Conservation (phyloP, 2,797 vertebrate genomes). For the Saxicola maurus region DNA sequence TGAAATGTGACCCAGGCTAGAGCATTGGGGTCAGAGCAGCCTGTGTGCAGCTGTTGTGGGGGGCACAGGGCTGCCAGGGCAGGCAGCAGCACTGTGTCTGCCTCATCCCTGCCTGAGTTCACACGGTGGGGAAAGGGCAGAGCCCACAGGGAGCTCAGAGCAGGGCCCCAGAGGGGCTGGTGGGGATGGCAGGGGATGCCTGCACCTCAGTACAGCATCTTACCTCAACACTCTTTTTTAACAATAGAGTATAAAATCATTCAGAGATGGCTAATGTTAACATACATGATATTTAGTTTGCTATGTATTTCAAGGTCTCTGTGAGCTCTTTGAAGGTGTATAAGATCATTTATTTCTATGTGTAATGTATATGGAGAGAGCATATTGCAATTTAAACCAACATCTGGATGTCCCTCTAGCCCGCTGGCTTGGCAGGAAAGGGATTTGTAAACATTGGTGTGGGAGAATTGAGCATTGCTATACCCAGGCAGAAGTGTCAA, state of each 20-base stretch:
- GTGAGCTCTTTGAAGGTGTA: neutral
- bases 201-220: neutral
- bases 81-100: neutral
- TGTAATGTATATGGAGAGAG: neutral
- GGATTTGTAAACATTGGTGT: neutral
- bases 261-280: neutral
- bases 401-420: neutral
- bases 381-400: neutral
- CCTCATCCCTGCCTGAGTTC: neutral
- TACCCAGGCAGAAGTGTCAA: neutral
- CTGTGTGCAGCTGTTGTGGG: neutral
- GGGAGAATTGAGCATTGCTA: neutral
- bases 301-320: neutral
- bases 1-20: rapidly evolving
- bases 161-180: neutral
- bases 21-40: neutral
- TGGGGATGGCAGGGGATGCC: neutral
- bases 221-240: neutral
- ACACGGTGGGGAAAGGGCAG: neutral
- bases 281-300: neutral
- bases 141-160: neutral
- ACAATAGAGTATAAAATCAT: neutral
- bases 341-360: neutral
- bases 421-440: neutral
- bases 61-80: neutral